phyloP scores from a whole-genome alignment of 2,113 vertebrate genomes.

The Chionomys nivalis region DNA sequence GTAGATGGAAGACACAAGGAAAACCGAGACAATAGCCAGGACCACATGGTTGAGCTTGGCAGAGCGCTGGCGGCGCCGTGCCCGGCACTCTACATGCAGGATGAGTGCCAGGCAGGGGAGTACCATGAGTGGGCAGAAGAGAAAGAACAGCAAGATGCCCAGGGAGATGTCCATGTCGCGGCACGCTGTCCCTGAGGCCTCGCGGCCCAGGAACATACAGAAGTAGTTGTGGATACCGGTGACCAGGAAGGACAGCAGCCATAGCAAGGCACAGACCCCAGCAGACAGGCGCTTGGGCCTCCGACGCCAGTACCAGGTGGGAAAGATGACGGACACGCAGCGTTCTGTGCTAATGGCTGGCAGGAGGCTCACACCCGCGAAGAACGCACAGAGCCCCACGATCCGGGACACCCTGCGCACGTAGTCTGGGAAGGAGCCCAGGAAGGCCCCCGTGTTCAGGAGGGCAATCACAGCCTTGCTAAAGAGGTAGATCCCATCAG shows the following conservation, averaged over 20 bases:
- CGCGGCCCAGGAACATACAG: slow-evolving; percentile 54
- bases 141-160: slow-evolving; percentile 74
- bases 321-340: slow-evolving; percentile 67
- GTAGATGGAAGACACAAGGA: slow-evolving; percentile 81
- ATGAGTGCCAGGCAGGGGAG: slow-evolving; percentile 76
- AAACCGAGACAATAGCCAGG: slow-evolving; percentile 69
- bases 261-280: slow-evolving; percentile 76
- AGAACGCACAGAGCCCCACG: slow-evolving; percentile 49
- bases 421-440: neutral
- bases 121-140: slow-evolving; percentile 76
- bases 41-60: slow-evolving; percentile 78
- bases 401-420: neutral
- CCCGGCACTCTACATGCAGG: slow-evolving; percentile 68
- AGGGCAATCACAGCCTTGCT: slow-evolving; percentile 81
- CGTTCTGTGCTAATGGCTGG: slow-evolving; percentile 67
- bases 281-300: slow-evolving; percentile 62
- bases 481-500: slow-evolving; percentile 81
- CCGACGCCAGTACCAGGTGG: slow-evolving; percentile 78
- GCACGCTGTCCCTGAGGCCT: neutral
- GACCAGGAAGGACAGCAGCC: slow-evolving; percentile 72
- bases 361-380: slow-evolving; percentile 70
- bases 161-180: slow-evolving; percentile 62
- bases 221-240: slow-evolving; percentile 77
- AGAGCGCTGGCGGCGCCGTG: slow-evolving; percentile 64
- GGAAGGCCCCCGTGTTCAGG: slow-evolving; percentile 44